phyloP scores from a whole-genome alignment of 2,888 invertebrate genomes.

The Tetropium fuscum region DNA sequence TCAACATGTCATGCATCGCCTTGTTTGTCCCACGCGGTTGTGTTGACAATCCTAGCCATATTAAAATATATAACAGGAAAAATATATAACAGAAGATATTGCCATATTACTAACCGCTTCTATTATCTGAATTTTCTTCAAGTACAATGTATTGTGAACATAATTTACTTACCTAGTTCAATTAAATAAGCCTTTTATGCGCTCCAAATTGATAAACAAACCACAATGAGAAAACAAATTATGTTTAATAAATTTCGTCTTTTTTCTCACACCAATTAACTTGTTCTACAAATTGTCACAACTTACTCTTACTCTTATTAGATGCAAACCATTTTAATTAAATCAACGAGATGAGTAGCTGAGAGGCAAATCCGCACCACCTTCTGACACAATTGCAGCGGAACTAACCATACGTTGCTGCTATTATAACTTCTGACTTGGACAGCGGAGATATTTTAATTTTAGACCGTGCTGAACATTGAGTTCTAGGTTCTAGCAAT shows the following conservation, averaged over 20 bases:
- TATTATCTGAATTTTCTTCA: too few species aligned
- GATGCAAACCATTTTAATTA: slow-evolving; percentile 6
- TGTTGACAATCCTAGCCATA: too few species aligned
- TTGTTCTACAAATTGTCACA: background rate
- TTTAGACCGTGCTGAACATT: slow-evolving; percentile 50
- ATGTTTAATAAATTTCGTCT: background rate
- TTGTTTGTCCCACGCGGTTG: too few species aligned
- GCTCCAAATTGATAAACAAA: too few species aligned
- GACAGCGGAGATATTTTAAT: slow-evolving; percentile 47
- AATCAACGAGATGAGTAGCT: slow-evolving; percentile 4
- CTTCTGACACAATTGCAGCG: slow-evolving; percentile 29
- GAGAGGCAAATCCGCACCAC: slow-evolving; percentile 28
- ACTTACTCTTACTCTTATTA: slow-evolving; percentile 2
- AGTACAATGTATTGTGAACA: too few species aligned
- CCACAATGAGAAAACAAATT: background rate
- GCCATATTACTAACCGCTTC: too few species aligned
- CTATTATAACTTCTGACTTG: slow-evolving; percentile 26
- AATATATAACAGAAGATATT: too few species aligned
- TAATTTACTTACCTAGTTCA: too few species aligned
- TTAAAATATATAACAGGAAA: too few species aligned
- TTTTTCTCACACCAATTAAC: slow-evolving; percentile 6
- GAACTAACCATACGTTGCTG: slow-evolving; percentile 25
- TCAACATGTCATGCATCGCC: too few species aligned
- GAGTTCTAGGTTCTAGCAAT: slow-evolving; percentile 26
- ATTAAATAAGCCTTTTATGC: too few species aligned